Conservation (phyloP, 2,113 vertebrate species). For the Phrynosoma blainvillii region DNA sequence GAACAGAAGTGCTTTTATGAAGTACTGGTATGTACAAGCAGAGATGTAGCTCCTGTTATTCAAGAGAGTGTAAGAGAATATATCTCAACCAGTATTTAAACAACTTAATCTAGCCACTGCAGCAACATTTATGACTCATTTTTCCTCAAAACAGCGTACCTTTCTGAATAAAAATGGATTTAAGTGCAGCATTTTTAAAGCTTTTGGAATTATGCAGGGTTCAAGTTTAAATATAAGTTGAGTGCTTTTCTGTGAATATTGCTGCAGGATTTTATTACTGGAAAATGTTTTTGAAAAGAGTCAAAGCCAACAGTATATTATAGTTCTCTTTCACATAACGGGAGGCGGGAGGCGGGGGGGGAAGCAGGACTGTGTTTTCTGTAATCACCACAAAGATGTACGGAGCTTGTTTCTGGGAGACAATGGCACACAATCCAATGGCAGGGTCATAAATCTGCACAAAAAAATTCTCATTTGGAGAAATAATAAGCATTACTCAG, state of each 20-base stretch:
- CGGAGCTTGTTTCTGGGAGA: conserved; percentile 31
- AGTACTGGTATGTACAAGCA: conserved; percentile 56
- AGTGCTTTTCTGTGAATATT: conserved; percentile 15
- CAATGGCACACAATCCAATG: background rate
- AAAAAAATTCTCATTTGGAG: conserved; percentile 29
- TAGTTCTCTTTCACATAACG: background rate
- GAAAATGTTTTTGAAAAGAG: conserved; percentile 46
- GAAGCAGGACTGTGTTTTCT: conserved; percentile 24
- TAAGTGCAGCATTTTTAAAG: conserved; percentile 32
- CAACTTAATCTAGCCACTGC: conserved; percentile 55
- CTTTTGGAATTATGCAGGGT: conserved; percentile 15
- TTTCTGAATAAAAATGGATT: conserved; percentile 50
- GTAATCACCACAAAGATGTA: conserved; percentile 27
- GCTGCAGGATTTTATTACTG: conserved; percentile 19
- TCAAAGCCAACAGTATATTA: conserved; percentile 33
- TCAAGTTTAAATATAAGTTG: conserved; percentile 28
- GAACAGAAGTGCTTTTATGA: conserved; percentile 65
- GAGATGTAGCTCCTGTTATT: conserved; percentile 57
- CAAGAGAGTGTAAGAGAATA: conserved; percentile 55
- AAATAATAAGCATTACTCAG: conserved; percentile 60
- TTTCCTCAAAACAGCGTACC: conserved; percentile 42
- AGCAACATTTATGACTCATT: conserved; percentile 56
- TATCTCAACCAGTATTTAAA: conserved; percentile 47
- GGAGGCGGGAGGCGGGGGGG: conserved; percentile 18
- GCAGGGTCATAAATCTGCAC: conserved; percentile 32